Evolutionary conservation across 30 jellyfish, hydroid and myxozoan species (phyloP).

Genomic region (Euphysa ruthae): DNA sequence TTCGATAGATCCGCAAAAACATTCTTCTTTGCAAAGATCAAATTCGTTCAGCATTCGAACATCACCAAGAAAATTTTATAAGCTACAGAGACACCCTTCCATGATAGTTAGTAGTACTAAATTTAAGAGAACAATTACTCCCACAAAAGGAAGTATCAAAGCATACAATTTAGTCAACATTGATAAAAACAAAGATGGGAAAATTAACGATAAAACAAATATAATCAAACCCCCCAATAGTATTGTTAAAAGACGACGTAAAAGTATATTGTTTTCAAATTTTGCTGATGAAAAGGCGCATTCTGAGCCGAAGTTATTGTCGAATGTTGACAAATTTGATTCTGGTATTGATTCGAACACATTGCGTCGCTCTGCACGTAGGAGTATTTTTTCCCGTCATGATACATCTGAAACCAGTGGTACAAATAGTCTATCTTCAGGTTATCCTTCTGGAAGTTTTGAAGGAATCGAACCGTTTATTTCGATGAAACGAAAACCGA

Average conservation of each 20-base stretch:
- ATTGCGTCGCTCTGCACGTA: background rate
- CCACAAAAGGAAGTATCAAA: background rate
- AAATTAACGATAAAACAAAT: background rate
- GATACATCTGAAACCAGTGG: slow-evolving; percentile 13
- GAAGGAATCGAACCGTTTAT: background rate
- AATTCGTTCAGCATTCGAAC: slow-evolving; percentile 23
- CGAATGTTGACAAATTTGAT: background rate
- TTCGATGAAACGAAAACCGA: background rate
- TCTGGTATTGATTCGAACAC: background rate
- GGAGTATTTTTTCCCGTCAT: background rate
- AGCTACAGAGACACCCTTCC: slow-evolving; percentile 5
- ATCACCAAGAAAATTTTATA: slow-evolving; percentile 24
- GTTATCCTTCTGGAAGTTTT: background rate
- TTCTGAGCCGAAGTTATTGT: background rate
- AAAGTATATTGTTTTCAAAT: background rate
- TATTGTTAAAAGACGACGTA: background rate
- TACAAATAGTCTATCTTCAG: background rate
- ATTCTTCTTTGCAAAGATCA: too few relatives aligned
- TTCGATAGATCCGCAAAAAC: too few relatives aligned
- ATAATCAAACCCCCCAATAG: background rate
- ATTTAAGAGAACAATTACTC: background rate
- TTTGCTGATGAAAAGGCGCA: background rate
- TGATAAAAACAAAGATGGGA: background rate
- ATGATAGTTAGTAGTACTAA: background rate
- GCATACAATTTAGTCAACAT: background rate